phyloP scores from a whole-genome alignment of 2,888 invertebrate genomes.

The Catocala nupta region DNA sequence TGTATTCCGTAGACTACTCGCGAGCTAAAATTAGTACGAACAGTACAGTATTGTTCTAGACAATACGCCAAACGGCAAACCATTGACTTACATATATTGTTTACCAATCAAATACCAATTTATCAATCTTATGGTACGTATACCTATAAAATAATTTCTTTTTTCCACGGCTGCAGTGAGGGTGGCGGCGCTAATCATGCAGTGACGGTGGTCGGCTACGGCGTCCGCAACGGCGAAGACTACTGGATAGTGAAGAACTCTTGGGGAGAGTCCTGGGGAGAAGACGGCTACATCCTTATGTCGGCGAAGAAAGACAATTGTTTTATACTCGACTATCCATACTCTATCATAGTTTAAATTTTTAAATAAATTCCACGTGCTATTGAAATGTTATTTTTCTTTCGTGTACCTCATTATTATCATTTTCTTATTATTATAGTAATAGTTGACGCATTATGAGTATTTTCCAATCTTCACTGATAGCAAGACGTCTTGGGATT shows the following conservation, averaged over 20 bases:
- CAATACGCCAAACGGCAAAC: too few species aligned
- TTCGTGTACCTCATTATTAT: neutral
- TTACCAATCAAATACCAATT: too few species aligned
- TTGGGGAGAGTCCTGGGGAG: constrained; percentile 64
- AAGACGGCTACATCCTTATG: constrained; percentile 62
- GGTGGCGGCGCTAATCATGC: constrained; percentile 50
- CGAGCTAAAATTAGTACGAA: too few species aligned
- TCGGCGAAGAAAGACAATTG: constrained; percentile 58
- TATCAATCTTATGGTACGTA: too few species aligned
- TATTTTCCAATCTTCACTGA: too few species aligned
- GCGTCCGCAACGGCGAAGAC: constrained; percentile 50
- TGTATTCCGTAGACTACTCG: too few species aligned
- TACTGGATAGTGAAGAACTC: constrained; percentile 73
- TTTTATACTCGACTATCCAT: constrained; percentile 49
- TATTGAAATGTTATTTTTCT: constrained; percentile 30
- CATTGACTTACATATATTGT: too few species aligned
- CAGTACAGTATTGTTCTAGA: too few species aligned
- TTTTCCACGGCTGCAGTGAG: neutral
- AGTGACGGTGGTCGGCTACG: constrained; percentile 64
- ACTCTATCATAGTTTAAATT: constrained; percentile 46
- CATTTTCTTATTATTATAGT: too few species aligned
- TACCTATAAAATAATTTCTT: neutral
- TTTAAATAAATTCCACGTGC: constrained; percentile 54
- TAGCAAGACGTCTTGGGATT: too few species aligned
- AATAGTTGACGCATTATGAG: too few species aligned